Evolutionary conservation across 2,888 invertebrate species (phyloP), one percentile per base, ranked within the genome.

Genomic region (Caenorhabditis angaria): DNA sequence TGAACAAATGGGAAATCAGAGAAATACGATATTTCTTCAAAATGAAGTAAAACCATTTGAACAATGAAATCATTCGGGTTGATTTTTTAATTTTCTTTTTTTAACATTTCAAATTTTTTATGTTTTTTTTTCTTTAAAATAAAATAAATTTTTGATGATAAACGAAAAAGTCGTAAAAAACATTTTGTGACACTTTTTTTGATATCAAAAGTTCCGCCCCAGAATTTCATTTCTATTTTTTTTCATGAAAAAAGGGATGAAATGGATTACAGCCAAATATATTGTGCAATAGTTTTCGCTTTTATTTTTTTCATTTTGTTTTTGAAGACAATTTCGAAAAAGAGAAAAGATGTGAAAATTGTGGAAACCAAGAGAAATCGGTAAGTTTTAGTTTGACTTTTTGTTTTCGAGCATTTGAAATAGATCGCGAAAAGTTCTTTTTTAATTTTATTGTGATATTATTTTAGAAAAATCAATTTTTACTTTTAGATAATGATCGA

Each of bases 311-410:
- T 24, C 20, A 32, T 29, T 56, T 18, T 68, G 12, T 48, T 70
- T 10, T n/a, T 65, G 12, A 70, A 65, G 54, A 60, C 69, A 5
- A 25, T 70, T 18, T 12, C n/a, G 63, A 68, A 10, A 62, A 68
- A 41, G 18, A 41, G 18, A 41, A 12, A 5, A 41, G n/a, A n/a
- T n/a, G n/a, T n/a, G n/a, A 27, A 48, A 27, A n/a, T 14, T 2
- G 10, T 27, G 48, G 28, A 47, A 10, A 2, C 14, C 4, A 5
- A 48, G 29, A 50, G 47, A n/a, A 61, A 61, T 14, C 18, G 32
- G 32, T 32, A 32, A 32, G 32, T 8, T 32, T 5, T 8, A 32
- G 12, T 8, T 32, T n/a, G n/a, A n/a, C n/a, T n/a, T n/a, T n/a
- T n/a, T n/a, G n/a, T n/a, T n/a, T n/a, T n/a, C n/a, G n/a, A n/a